Percentiles rank a stretch among this genome's conserved stretches.
phyloP scores from a whole-genome alignment of 37 sponge, comb jelly and placozoan species.

The Lycopodina hypogea region DNA sequence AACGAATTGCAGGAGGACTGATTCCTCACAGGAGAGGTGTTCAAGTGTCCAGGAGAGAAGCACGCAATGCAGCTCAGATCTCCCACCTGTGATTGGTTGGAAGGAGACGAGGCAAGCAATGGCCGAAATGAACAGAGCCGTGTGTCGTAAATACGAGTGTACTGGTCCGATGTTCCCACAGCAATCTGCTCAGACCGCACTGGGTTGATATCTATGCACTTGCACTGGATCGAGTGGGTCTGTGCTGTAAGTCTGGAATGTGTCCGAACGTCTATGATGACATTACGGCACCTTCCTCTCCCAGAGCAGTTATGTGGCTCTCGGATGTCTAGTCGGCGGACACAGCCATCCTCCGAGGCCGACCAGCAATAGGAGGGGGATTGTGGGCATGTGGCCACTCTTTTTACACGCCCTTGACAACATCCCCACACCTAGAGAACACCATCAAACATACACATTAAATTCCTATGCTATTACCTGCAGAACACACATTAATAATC shows the following conservation, averaged over 20 bases:
- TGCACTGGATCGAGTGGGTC: constrained; percentile 55
- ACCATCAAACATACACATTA: neutral
- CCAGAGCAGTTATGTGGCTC: constrained; percentile 68
- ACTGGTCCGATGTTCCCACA: constrained; percentile 78
- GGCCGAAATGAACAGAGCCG: constrained; percentile 29
- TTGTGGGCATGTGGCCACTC: constrained; percentile 52
- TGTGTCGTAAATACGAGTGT: constrained; percentile 85
- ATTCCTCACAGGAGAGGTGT: neutral
- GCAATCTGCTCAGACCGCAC: constrained; percentile 75
- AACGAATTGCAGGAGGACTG: neutral
- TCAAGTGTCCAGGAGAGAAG: constrained; percentile 59
- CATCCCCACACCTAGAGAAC: constrained; percentile 52
- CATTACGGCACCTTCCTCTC: constrained; percentile 58
- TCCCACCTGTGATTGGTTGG: neutral
- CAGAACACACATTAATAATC: constrained; percentile 5
- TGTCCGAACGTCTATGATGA: constrained; percentile 57
- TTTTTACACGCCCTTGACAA: constrained; percentile 73
- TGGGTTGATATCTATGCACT: constrained; percentile 85
- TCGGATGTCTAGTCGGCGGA: constrained; percentile 83
- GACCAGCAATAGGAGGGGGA: constrained; percentile 77
- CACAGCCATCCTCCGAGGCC: constrained; percentile 83
- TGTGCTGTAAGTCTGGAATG: constrained; percentile 5
- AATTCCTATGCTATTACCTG: neutral
- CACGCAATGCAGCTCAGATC: constrained; percentile 53
- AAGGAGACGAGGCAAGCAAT: constrained; percentile 18